phyloP scores from a whole-genome alignment of 2,888 invertebrate species.

The Autographa pulchrina region DNA sequence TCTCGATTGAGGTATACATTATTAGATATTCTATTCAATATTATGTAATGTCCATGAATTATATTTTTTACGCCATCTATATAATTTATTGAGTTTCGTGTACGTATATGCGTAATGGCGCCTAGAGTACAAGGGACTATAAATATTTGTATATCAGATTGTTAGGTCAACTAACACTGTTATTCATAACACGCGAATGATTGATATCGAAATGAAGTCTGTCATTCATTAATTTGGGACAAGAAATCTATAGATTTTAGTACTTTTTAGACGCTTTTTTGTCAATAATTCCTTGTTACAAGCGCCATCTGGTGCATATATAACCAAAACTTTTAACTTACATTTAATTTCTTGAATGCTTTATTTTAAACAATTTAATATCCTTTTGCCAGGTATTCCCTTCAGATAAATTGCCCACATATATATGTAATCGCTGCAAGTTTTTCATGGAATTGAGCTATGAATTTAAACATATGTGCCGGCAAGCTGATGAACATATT shows the following conservation, averaged over 20 bases:
- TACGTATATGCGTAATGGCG: conserved; percentile 52
- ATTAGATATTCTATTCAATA: conserved; percentile 26
- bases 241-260: not conserved
- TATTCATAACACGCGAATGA: not conserved
- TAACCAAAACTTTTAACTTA: not conserved
- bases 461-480: conserved; percentile 93
- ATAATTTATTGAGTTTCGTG: conserved; percentile 21
- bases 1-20: conserved; percentile 92
- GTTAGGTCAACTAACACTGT: not conserved
- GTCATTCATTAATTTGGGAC: not conserved
- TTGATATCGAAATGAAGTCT: not conserved
- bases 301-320: conserved; percentile 62
- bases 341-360: not conserved
- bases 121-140: conserved; percentile 41
- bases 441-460: conserved; percentile 92
- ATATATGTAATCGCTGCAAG: conserved; percentile 92
- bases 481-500: conserved; percentile 92
- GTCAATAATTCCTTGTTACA: conserved; percentile 24
- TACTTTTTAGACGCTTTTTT: not conserved
- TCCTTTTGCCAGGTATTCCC: conserved; percentile 85
- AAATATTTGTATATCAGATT: conserved; percentile 24
- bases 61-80: conserved; percentile 22
- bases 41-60: conserved; percentile 7
- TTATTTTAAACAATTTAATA: not conserved
- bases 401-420: conserved; percentile 93